phyloP scores from a whole-genome alignment of 2,797 vertebrate genomes.

The Megaceryle alcyon region DNA sequence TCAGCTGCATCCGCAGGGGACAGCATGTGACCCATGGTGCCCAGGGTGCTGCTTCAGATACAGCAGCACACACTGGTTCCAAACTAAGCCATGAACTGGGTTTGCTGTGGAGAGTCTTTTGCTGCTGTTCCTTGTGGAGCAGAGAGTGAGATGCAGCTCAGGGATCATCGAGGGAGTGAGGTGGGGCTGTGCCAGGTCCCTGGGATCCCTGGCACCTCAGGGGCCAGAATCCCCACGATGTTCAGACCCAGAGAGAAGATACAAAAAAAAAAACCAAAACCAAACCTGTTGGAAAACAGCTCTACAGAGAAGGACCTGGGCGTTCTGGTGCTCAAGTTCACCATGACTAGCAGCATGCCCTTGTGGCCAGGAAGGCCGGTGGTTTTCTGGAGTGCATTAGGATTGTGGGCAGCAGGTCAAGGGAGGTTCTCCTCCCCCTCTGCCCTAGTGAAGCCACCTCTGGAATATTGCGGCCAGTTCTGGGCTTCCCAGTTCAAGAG shows the following conservation, averaged over 20 bases:
- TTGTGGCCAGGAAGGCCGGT: background rate
- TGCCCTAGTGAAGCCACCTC: background rate
- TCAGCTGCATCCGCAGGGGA: background rate
- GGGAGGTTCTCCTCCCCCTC: background rate
- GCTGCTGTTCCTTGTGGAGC: background rate
- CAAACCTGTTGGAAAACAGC: background rate
- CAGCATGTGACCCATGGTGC: background rate
- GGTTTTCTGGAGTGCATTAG: no score
- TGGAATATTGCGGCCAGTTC: no score
- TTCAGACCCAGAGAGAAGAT: background rate
- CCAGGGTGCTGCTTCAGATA: rapidly evolving
- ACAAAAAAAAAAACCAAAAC: background rate
- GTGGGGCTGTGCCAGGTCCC: background rate
- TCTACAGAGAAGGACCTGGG: background rate
- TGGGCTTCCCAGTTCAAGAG: no score
- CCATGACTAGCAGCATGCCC: background rate
- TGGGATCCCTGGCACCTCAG: rapidly evolving
- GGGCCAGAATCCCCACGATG: rapidly evolving
- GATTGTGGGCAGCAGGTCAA: background rate
- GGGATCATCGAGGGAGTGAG: background rate
- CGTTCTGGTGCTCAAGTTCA: background rate
- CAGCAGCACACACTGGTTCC: background rate
- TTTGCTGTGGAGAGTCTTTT: background rate
- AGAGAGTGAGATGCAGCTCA: background rate
- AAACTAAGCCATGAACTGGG: background rate